phyloP scores from a whole-genome alignment of 2,888 invertebrate species.

The Drosophila buzzatii region DNA sequence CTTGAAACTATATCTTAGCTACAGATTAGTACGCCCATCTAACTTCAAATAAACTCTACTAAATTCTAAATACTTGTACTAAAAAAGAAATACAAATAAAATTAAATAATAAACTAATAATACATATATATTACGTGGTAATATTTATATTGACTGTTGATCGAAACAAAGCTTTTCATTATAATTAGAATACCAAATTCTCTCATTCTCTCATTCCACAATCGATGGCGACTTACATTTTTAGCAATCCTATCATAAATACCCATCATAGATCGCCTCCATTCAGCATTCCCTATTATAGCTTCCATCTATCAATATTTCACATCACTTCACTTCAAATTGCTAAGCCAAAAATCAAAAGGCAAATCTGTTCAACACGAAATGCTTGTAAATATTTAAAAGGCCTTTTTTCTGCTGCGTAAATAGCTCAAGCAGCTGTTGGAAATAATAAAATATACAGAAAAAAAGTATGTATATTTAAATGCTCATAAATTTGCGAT shows the following conservation, averaged over 20 bases:
- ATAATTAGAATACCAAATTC: not conserved
- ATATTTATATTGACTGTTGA: not conserved
- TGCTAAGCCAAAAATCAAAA: not conserved
- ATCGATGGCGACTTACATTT: not conserved
- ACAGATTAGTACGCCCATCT: no score
- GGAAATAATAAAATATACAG: conserved; percentile 62
- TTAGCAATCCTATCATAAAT: not conserved
- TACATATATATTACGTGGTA: not conserved
- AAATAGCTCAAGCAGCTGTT: conserved; percentile 71
- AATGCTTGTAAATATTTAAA: conserved; percentile 60
- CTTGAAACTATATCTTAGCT: not conserved
- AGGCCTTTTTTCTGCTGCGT: conserved; percentile 39
- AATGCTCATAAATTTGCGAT: conserved; percentile 76
- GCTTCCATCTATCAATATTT: not conserved
- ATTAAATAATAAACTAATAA: no score
- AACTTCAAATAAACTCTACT: no score
- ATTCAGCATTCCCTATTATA: not conserved
- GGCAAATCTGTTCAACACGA: conserved; percentile 10
- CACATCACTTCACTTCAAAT: conserved; percentile 5
- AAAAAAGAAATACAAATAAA: no score
- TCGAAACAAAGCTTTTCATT: not conserved
- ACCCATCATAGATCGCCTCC: no score
- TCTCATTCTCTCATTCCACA: not conserved
- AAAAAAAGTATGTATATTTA: conserved; percentile 61
- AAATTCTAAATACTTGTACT: no score